Evolutionary conservation across 2,797 vertebrate genomes (phyloP), one percentile per base, ranked within the genome.

Genomic region (Sorex maritimensis): DNA sequence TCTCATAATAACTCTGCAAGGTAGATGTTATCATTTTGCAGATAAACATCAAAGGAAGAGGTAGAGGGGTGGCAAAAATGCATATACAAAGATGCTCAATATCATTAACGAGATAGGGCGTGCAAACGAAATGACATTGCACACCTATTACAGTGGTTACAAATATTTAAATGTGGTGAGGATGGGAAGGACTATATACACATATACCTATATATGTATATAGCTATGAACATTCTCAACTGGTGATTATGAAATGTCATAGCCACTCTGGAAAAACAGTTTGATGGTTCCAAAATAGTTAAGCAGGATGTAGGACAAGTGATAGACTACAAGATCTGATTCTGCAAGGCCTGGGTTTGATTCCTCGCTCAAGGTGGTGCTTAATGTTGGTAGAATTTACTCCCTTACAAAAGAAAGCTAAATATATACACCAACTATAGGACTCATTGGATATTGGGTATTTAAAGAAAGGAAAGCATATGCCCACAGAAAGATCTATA

Each of bases 21-120:
- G 13, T 41, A 72, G 69, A 13, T 30, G 15, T 63, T 78, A 81
- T 49, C 30, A 44, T 87, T 93, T 86, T 52, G 44, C 30, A 82
- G 65, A 58, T 28, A 41, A 24, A 9, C 17, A n/a, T n/a, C 44
- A 34, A 79, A 61, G 41, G 41, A 52, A 9, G 55, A 52, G 24
- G 19, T 38, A 30, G 14, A 49, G 1, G 4, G 26, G 55, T 63
- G 67, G 55, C 24, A 44, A 78, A 80, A 26, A 44, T 0, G 3
- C 28, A 55, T 28, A 63, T 34, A n/a, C 38, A 73, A 81, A 86
- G 46, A 74, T 68, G 7, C 26, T 67, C 44, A 44, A 15, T 55
- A 67, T 67, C 68, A 26, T 65, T 41, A 65, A 5, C 72, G 44
- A 67, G 7, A 26, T 74, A 44, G 44, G 21, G 86, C 68, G 26